A percentile compares a stretch with the other conserved stretches of the same genome.
Conservation (phyloP, 1,140 invertebrate species). For the Chymomyza costata region DNA sequence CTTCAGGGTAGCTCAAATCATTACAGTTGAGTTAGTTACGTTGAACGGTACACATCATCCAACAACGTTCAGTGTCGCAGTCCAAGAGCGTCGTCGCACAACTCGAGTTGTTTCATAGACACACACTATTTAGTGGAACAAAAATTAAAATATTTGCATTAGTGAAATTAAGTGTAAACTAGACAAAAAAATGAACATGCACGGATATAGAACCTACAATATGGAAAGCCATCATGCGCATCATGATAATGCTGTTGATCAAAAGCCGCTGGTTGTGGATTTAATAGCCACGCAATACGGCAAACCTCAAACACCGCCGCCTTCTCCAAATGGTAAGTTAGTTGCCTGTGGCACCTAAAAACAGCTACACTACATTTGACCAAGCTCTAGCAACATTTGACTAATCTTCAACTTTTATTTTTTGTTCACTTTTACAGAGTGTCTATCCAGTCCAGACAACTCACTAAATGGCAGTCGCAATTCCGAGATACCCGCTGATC, state of each 20-base stretch:
- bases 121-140: no score
- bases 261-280: slow-evolving; percentile 72
- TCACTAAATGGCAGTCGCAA: slow-evolving; percentile 64
- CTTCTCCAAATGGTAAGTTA: slow-evolving; percentile 72
- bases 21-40: slow-evolving; percentile 67
- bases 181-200: slow-evolving; percentile 48
- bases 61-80: background rate
- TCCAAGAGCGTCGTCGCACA: background rate
- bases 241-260: slow-evolving; percentile 52
- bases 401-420: slow-evolving; percentile 27
- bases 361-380: no score
- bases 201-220: slow-evolving; percentile 71
- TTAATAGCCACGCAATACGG: slow-evolving; percentile 66
- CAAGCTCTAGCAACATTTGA: slow-evolving; percentile 6
- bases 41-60: slow-evolving; percentile 42
- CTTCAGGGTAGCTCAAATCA: slow-evolving; percentile 49
- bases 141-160: no score
- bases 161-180: background rate
- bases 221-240: slow-evolving; percentile 67
- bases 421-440: slow-evolving; percentile 65
- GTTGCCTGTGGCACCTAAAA: no score
- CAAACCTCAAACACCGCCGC: slow-evolving; percentile 72
- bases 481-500: slow-evolving; percentile 76
- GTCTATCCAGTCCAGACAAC: slow-evolving; percentile 75
- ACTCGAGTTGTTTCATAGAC: background rate